These are phyloP conservation scores for Drosophila mimetica DNA, from an alignment of 2,888 invertebrate genomes.

Conservation along the genomic window DNA sequence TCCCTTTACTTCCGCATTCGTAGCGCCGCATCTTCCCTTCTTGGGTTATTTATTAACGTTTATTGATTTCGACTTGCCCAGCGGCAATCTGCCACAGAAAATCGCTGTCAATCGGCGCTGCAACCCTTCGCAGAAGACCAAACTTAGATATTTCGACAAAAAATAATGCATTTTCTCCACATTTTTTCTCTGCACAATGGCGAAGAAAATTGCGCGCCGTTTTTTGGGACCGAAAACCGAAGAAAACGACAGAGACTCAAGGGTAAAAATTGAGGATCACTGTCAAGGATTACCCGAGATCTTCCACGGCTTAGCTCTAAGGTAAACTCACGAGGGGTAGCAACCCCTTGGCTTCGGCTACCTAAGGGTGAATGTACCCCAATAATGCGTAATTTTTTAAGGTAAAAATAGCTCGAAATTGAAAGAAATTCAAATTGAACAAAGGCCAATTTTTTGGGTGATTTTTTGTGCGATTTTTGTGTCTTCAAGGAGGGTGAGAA, in stretches of 20 bases:
- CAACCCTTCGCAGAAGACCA: constrained; percentile 63
- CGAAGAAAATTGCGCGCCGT: constrained; percentile 57
- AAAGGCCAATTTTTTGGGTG: constrained; percentile 55
- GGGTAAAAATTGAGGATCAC: constrained; percentile 79
- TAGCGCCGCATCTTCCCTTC: constrained; percentile 60
- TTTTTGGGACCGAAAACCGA: constrained; percentile 55
- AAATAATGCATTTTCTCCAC: constrained; percentile 62
- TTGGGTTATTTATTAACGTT: constrained; percentile 72
- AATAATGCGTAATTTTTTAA: constrained; percentile 76
- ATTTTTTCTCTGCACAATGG: constrained; percentile 47
- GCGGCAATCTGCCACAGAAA: constrained; percentile 65
- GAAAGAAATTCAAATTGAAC: constrained; percentile 51
- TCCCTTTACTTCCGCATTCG: constrained; percentile 71
- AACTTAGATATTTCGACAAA: constrained; percentile 29
- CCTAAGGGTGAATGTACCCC: constrained; percentile 49
- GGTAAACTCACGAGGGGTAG: constrained; percentile 51
- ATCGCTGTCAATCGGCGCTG: constrained; percentile 54
- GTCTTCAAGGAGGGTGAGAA: constrained; percentile 52
- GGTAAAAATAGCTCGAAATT: constrained; percentile 55
- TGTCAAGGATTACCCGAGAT: constrained; percentile 71
- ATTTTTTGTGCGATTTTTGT: constrained; percentile 47
- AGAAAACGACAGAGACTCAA: constrained; percentile 51
- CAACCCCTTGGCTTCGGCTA: constrained; percentile 38
- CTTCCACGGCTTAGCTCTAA: constrained; percentile 72
- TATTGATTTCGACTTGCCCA: constrained; percentile 70